Base-by-base conservation (phyloP, 2,797 vertebrate species). In the Clarias platycephalus region DNA sequence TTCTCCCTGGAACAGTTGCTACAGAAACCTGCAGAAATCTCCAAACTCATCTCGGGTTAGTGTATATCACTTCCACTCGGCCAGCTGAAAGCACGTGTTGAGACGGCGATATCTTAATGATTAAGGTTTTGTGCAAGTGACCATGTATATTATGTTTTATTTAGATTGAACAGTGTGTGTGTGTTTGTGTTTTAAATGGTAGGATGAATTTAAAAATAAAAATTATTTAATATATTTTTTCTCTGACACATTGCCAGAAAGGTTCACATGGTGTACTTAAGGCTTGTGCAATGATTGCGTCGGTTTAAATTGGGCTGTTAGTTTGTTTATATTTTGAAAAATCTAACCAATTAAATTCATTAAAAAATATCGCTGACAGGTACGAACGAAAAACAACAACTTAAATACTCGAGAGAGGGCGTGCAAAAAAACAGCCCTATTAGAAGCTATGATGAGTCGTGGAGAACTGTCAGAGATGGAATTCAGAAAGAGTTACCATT, bases 11-110 rank as follows among this genome's bases (percentile, higher is more conserved):
- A 78, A 16, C 83, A 18, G 75, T 66, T 28, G 20, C 55, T 62
- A 26, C 31, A 79, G 77, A 85, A 85, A 60, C 34, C 44, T 66
- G 28, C 66, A 55, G 60, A 80, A 49, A 64, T 49, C 16, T 80
- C 8, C 15, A 37, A 55, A 53, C 37, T n/a, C 71, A 71, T 26
- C 63, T 55, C 34, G 37, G 81, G 68, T 80, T 31, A 60, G 40
- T 67, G 53, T 37, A 44, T 49, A 80, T 80, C 53, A 37, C 13
- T 24, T 37, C 28, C 9, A 76, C 60, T 6, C 49, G 68, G 37
- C 2, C 15, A 31, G 18, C 16, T 63, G 40, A 57, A 60, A 71
- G 16, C n/a, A 31, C 1, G 2, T 18, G 10, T 5, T 49, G 28
- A 40, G n/a, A 22, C n/a, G 1, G 10, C 20, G 16, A 64, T 28